Evolutionary conservation across 2,888 invertebrate genomes (phyloP).

Genomic region (Sturmia bella): DNA sequence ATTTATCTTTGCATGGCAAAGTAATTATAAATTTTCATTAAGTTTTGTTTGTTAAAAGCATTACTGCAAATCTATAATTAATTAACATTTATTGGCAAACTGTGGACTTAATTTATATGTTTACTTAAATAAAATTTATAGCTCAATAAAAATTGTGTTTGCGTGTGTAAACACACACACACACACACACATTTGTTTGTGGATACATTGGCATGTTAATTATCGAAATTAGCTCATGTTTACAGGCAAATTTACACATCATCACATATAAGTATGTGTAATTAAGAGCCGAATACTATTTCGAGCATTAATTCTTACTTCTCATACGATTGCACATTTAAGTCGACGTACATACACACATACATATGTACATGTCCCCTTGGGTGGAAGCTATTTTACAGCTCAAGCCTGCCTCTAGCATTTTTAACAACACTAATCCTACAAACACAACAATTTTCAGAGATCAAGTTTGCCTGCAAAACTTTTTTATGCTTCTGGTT

Average conservation of each 20-base stretch:
- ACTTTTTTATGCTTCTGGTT: too few relatives aligned
- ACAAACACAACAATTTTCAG: too few relatives aligned
- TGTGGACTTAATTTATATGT: not conserved
- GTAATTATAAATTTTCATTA: not conserved
- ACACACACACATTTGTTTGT: not conserved
- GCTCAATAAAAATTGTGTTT: not conserved
- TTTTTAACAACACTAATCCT: too few relatives aligned
- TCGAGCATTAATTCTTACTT: not conserved
- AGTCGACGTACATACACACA: too few relatives aligned
- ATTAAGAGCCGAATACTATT: slow-evolving; percentile 11
- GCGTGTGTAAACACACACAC: not conserved
- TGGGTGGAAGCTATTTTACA: too few relatives aligned
- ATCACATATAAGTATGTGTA: slow-evolving; percentile 15
- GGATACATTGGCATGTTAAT: slow-evolving; percentile 3
- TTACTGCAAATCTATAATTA: slow-evolving; percentile 4
- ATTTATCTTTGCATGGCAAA: too few relatives aligned
- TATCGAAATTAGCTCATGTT: slow-evolving; percentile 21
- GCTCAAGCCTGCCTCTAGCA: too few relatives aligned
- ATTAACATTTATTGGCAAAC: not conserved
- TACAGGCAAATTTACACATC: slow-evolving; percentile 19
- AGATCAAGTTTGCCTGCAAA: too few relatives aligned
- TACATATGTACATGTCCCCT: too few relatives aligned
- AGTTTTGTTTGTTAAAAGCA: not conserved
- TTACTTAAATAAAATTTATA: slow-evolving; percentile 25
- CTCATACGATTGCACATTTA: too few relatives aligned